Base-by-base conservation (phyloP, 2,888 invertebrate genomes). In the Onthophagus sagittarius region DNA sequence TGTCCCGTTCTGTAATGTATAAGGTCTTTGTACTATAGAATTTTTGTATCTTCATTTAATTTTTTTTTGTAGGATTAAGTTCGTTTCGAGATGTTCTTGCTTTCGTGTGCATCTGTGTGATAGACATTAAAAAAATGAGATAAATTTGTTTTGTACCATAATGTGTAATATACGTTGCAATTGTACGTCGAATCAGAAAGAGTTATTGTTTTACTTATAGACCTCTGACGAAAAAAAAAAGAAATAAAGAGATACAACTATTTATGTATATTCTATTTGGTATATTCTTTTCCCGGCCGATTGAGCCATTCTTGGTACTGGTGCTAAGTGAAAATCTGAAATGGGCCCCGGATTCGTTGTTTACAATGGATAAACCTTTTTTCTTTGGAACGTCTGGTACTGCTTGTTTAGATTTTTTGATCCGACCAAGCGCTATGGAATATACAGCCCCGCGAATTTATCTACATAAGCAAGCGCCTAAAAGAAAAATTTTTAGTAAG, bases 381-480 rank as follows among this genome's bases (percentile, higher is more conserved):
- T 15, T 62, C 71, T 39, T 13, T 31, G 63, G 64, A n/a, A n/a
- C 23, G 0, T 15, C 23, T n/a, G 32, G 9, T 31, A 23, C 67
- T 9, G 67, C 3, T 31, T 67, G 67, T 32, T 67, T 67, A n/a
- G 79, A 86, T 86, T 75, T 87, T 82, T 80, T 88, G 33, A 86
- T 78, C 23, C 86, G 86, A 62, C 90, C 90, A 73, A 88, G 83
- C 80, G 90, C 90, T 71, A 91, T 81, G 15, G 86, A 84, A 80
- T 89, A 90, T 71, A 91, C 86, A 11, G 87, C 88, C 15, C 88
- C 87, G 2, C 87, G 87, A 90, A 85, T 76, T 88, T 88, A 77
- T 86, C 84, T 73, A 90, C 86, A 14, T 85, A 83, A 73, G 88
- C 88, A 75, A 88, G 83, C 0, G 89, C 89, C 90, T 91, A 84